Base-by-base conservation (phyloP, 2,113 vertebrate species). In the Ameiurus melas region DNA sequence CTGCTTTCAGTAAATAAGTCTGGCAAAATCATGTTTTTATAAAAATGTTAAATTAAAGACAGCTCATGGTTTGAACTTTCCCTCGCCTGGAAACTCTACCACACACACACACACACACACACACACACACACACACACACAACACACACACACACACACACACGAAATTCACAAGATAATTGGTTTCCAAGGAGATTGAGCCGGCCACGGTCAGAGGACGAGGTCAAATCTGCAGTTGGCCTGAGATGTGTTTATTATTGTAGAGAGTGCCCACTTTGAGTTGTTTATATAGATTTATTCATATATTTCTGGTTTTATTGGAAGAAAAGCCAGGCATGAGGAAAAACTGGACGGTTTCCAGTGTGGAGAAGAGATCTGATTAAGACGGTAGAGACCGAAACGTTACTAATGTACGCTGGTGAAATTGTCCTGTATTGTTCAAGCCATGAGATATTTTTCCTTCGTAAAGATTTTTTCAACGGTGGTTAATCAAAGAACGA, bases 131-230 rank as follows among this genome's bases (percentile, higher is more conserved):
- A 30, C 55, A 62, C 91, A 86, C 90, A 85, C 93, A 93, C 93
- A n/a, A n/a, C 91, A 33, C 71, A 30, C 92, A 87, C 90, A 85
- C 91, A 25, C 71, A 30, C 55, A 62, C 91, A 86, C 90, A 85
- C 93, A 93, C 93, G 93, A 94, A 95, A 81, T 81, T 10, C 85
- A 94, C 91, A 92, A 93, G 93, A 93, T 90, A 87, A 92, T 93
- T 93, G 92, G 94, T 95, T 95, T 93, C 94, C 94, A 95, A 92
- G 94, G 95, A 92, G 93, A 95, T 94, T 79, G 85, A 87, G 91
- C 92, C 85, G 70, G 91, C 92, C 91, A 92, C 94, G 92, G 94
- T 93, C 91, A 92, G 92, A 89, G 92, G 95, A 93, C 91, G 92
- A 92, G 94, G 94, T 95, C 92, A 92, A 83, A 91, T 90, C 83